Evolutionary conservation across 1,140 invertebrate genomes (phyloP), one percentile per base, ranked within the genome.

Genomic region (Drosophila littoralis): DNA sequence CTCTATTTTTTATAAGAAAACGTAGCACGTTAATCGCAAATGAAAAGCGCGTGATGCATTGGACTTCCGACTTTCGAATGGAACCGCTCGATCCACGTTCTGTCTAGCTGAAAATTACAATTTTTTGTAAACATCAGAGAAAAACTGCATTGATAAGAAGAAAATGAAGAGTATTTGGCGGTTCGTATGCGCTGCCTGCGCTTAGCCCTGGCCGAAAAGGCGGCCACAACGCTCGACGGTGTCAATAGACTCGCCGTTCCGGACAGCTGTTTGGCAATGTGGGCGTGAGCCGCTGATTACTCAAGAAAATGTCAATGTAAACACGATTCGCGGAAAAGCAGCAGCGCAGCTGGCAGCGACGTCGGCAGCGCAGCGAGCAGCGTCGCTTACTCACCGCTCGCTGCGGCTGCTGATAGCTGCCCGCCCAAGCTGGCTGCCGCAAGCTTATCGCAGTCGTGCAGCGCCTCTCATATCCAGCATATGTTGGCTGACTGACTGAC

Each of bases 271-370:
- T 78, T 65, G 65, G 55, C 79, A 86, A 88, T 77, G 67, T 61
- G 78, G 75, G 79, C 60, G 74, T 85, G 78, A 45, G 60, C 6
- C 10, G 57, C 40, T 75, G 90, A 67, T 73, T 85, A 82, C 55
- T 57, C 71, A 91, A 86, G 88, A 91, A 81, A 85, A 69, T 90
- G 69, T 74, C 83, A 88, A 77, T 81, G 78, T 71, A 77, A 88
- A 81, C 65, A 51, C 52, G 66, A 74, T 86, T 86, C 84, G 84
- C 73, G 73, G 84, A 86, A 86, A 88, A 80, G 51, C 59, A 61
- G 51, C 57, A 67, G 17, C 36, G 22, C 38, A 46, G 42, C 59
- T 2, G 42, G 28, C 54, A 36, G 38, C 57, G 38, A 15, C 40
- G 50, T 33, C 8, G 12, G 13, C 60, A 51, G 60, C 59, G 40